Evolutionary conservation across 2,888 invertebrate species (phyloP), one percentile per base, ranked within the genome.

Genomic region (Pharmacophagus antenor): DNA sequence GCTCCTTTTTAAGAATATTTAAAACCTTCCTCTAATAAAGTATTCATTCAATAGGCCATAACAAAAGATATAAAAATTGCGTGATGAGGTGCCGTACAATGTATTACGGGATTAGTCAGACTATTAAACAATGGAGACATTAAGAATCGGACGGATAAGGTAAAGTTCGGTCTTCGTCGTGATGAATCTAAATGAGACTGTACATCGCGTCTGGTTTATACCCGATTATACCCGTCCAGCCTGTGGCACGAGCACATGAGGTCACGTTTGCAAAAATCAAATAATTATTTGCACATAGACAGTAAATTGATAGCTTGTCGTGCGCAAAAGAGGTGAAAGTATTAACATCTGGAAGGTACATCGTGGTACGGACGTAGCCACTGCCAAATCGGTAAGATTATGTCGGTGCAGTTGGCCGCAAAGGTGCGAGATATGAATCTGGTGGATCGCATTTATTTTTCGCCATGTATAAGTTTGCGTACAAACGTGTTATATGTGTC

Each of bases 111-210:
- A 80, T 83, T 77, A 81, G 73, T 80, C 78, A 80, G 80, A 76
- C 72, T 68, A 72, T 79, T 78, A 74, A 82, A 88, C 89, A 90
- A 89, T 88, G 78, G 84, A 84, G 78, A 87, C 87, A 87, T 88
- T 87, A 87, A 75, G 72, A 78, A 73, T 73, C 79, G 71, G 68
- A 82, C 88, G 79, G 77, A 85, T 86, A 89, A 80, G 88, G 89
- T 71, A 72, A 79, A 76, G 82, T 82, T 83, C 79, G 76, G 79
- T 73, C 75, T 73, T 76, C 69, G 76, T 80, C 77, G 82, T 79
- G 79, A 79, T 84, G 87, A 85, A 88, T 89, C 77, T 69, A 76
- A 87, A 88, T 88, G 83, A 86, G 79, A 72, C 47, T 31, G 17
- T 72, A 65, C 63, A 68, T 67, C 62, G 70, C 73, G 70, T 67